These are phyloP conservation scores for Globodera rostochiensis DNA, from an alignment of 1,140 invertebrate genomes.

Conservation along the genomic window DNA sequence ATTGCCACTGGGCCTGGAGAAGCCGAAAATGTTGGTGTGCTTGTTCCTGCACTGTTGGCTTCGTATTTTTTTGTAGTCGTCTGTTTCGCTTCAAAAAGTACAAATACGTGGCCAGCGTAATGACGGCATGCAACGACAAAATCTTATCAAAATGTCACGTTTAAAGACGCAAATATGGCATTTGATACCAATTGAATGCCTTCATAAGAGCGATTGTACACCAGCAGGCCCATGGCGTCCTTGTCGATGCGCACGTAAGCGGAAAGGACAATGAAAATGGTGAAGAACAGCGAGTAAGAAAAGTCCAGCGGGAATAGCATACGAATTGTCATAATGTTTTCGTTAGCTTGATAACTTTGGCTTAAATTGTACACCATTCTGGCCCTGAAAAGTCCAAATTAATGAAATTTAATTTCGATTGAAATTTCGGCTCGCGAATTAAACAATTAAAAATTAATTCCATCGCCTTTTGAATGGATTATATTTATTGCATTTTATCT, in stretches of 20 bases:
- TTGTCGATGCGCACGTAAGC: neutral
- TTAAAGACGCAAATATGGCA: neutral
- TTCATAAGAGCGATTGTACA: neutral
- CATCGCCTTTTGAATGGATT: too few species aligned
- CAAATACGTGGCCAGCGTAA: slow-evolving; percentile 13
- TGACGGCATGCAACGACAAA: slow-evolving; percentile 14
- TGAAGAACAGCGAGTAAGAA: slow-evolving; percentile 23
- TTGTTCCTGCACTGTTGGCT: neutral
- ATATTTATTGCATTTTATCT: too few species aligned
- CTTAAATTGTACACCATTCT: neutral
- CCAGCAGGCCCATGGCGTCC: neutral
- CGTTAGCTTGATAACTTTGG: slow-evolving; percentile 1
- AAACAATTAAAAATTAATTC: too few species aligned
- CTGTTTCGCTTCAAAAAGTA: slow-evolving; percentile 15
- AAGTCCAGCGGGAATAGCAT: slow-evolving; percentile 27
- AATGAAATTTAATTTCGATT: too few species aligned
- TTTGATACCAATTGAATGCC: slow-evolving; percentile 19
- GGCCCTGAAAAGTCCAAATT: neutral
- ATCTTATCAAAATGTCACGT: neutral
- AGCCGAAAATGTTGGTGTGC: neutral
- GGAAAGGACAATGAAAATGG: slow-evolving; percentile 17
- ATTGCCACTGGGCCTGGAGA: neutral
- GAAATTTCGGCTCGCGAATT: too few species aligned
- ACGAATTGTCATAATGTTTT: slow-evolving; percentile 12
- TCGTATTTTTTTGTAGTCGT: neutral